These are phyloP conservation scores for Misgurnus mizolepis DNA, from an alignment of 2,113 vertebrate genomes.

Conservation along the genomic window DNA sequence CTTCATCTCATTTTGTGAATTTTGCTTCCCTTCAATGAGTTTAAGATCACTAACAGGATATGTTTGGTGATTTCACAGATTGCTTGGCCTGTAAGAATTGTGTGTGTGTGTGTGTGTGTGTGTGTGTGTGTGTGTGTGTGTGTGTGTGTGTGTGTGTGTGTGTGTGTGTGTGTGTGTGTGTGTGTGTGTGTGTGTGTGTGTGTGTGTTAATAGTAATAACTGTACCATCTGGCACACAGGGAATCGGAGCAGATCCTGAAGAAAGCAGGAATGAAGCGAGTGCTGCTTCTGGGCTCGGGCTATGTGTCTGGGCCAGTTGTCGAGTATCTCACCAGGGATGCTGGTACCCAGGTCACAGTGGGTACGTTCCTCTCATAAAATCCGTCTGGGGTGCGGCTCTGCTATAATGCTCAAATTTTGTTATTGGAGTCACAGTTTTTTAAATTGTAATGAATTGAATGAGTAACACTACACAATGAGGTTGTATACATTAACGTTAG, in stretches of 20 bases:
- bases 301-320: conserved; percentile 92
- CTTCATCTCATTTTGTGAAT: conserved; percentile 13
- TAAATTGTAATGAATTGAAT: too few relatives aligned
- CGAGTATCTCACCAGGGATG: conserved; percentile 88
- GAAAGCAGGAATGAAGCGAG: conserved; percentile 81
- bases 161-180: conserved; percentile 25
- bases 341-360: conserved; percentile 82
- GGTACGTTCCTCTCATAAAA: conserved; percentile 73
- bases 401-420: neutral
- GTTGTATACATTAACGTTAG: too few relatives aligned
- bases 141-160: conserved; percentile 15
- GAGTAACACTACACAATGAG: too few relatives aligned
- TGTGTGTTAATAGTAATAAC: conserved; percentile 28
- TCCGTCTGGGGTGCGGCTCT: conserved; percentile 9
- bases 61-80: conserved; percentile 36
- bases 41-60: conserved; percentile 20
- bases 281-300: conserved; percentile 91
- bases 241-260: conserved; percentile 80
- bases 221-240: conserved; percentile 67
- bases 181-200: too few relatives aligned
- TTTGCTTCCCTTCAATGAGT: conserved; percentile 4
- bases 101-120: neutral
- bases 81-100: neutral
- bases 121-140: conserved; percentile 24
- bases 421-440: neutral